phyloP scores from a whole-genome alignment of 2,888 invertebrate species.

The Limnephilus marmoratus region DNA sequence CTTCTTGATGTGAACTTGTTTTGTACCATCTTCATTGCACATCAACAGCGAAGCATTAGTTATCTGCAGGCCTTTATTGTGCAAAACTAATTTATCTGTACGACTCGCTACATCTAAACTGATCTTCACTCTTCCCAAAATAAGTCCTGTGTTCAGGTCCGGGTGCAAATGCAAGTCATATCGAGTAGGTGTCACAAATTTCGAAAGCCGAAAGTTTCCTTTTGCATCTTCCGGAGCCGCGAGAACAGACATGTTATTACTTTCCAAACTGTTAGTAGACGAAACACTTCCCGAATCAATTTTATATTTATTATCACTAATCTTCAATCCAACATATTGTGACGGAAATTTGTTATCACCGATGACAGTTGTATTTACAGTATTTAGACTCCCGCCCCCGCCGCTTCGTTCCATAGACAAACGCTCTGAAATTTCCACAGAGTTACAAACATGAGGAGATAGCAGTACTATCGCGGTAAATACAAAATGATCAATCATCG shows the following conservation, averaged over 20 bases:
- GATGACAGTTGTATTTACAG: constrained; percentile 49
- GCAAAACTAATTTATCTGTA: constrained; percentile 76
- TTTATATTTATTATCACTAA: neutral
- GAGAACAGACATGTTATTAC: constrained; percentile 47
- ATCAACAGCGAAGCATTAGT: constrained; percentile 70
- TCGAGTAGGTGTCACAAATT: constrained; percentile 71
- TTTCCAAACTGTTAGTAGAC: neutral
- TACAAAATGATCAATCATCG: constrained; percentile 13
- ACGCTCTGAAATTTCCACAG: constrained; percentile 21
- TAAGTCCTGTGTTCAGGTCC: constrained; percentile 55
- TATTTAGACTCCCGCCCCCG: constrained; percentile 32
- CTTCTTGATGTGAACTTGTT: constrained; percentile 69
- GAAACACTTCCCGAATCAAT: neutral
- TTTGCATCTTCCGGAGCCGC: constrained; percentile 68
- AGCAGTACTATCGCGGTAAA: constrained; percentile 38
- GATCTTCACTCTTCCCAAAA: constrained; percentile 71
- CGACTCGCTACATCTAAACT: constrained; percentile 71
- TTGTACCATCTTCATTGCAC: constrained; percentile 61
- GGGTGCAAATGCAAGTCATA: constrained; percentile 70
- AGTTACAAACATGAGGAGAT: constrained; percentile 34
- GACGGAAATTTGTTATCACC: constrained; percentile 30
- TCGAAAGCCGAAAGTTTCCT: constrained; percentile 70
- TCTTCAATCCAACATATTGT: neutral
- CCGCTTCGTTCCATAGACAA: constrained; percentile 51
- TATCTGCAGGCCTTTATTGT: constrained; percentile 79